Evolutionary conservation across 2,797 vertebrate genomes (phyloP), one percentile per base, ranked within the genome.

Genomic region (Aeoliscus strigatus): DNA sequence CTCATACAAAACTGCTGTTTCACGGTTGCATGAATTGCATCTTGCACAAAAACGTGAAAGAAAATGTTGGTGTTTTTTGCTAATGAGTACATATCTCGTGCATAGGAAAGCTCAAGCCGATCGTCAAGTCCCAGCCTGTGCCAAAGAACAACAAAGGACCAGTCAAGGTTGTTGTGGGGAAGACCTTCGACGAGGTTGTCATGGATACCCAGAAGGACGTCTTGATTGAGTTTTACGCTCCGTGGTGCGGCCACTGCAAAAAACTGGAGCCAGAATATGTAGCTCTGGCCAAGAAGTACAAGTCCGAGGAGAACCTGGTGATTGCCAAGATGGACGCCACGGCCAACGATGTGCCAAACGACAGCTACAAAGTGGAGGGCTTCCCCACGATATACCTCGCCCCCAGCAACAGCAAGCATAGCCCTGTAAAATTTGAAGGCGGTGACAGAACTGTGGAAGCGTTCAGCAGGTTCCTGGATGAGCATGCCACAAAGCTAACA

Each of bases 371-470:
- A 82, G 87, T 84, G 9, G 92, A 94, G 34, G 96, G 96, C 18
- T 98, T 97, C 70, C 96, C 96, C n/a, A 98, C 95, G 0, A 95
- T 99, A 82, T 98, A 98, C 79, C 91, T 98, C 1, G 90, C 94
- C 38, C 91, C 90, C 0, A 90, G 90, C 48, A 85, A 90, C 75
- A 81, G 85, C 66, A 99, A 99, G 84, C 88, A 90, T 64, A 91
- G 63, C 57, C 96, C 96, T 0, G 44, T 98, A 70, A 94, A 92
- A 71, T 91, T 94, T 35, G 91, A 94, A 78, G 90, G 86, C 0
- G 89, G 88, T 6, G 86, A 91, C 61, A 86, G 94, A 87, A 94
- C 96, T 63, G 25, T 95, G 36, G 94, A 97, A 25, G 89, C 86
- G 26, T 62, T 99, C 26, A 94, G 91, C 71, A 92, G 89, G 80